Percentiles rank a stretch among this genome's conserved stretches.
Conservation (phyloP, 2,888 invertebrate genomes). For the Horisme vitalbata region DNA sequence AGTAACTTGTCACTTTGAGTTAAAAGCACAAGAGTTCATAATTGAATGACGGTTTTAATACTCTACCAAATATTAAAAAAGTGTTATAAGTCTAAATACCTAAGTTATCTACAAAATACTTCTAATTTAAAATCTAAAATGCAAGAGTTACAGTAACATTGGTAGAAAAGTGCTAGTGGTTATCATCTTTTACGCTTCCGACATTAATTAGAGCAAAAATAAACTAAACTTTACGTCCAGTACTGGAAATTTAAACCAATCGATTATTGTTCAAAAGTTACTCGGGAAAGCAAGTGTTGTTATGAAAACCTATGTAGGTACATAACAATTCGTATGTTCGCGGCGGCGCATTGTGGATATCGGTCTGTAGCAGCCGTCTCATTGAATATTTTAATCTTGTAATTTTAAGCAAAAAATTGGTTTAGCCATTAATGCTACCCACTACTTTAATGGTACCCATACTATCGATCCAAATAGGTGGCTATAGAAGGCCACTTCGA, state of each 20-base stretch:
- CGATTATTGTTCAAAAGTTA: conserved; percentile 25
- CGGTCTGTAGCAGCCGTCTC: conserved; percentile 50
- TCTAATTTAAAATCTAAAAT: no score
- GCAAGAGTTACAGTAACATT: no score
- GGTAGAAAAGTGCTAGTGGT: no score
- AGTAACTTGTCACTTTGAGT: no score
- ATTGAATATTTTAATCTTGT: conserved; percentile 61
- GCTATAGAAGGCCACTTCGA: conserved; percentile 65
- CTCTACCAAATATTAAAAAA: no score
- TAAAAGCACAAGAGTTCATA: no score
- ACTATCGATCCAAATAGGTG: conserved; percentile 73
- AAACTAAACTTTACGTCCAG: no score
- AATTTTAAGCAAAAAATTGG: conserved; percentile 74
- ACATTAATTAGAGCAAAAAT: no score
- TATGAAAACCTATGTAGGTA: conserved; percentile 42
- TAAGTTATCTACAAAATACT: no score
- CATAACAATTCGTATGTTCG: conserved; percentile 51
- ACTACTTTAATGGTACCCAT: conserved; percentile 60
- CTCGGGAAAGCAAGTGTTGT: conserved; percentile 9
- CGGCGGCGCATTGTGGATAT: conserved; percentile 59
- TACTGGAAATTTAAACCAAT: not conserved
- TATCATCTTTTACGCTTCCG: no score
- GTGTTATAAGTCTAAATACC: no score
- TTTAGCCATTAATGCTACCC: conserved; percentile 61
- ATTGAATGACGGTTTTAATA: no score